Conservation (phyloP, 2,113 vertebrate genomes). For the Columbina picui region DNA sequence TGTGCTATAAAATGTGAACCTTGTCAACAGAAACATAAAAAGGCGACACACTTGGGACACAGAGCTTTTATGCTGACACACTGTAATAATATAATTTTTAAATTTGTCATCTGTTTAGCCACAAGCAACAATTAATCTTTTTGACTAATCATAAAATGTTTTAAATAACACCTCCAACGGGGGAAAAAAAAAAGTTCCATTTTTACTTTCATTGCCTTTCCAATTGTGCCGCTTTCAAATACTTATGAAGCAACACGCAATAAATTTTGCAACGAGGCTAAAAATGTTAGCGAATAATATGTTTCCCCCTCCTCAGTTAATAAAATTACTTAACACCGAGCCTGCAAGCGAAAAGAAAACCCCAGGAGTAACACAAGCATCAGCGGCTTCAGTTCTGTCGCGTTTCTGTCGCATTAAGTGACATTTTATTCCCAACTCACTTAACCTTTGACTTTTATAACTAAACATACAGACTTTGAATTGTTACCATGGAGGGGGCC, state of each 20-base stretch:
- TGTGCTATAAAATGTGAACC: conserved; percentile 80
- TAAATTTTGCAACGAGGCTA: conserved; percentile 72
- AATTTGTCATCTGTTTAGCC: conserved; percentile 83
- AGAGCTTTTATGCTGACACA: conserved; percentile 78
- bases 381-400: conserved; percentile 68
- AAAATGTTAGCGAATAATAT: conserved; percentile 74
- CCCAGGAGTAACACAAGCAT: conserved; percentile 65
- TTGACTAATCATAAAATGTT: conserved; percentile 66
- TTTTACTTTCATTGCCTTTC: conserved; percentile 60
- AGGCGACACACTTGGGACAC: conserved; percentile 78
- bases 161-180: conserved; percentile 70
- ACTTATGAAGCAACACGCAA: conserved; percentile 53
- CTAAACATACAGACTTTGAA: conserved; percentile 61
- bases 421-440: conserved; percentile 80
- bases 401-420: conserved; percentile 73
- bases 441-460: conserved; percentile 80
- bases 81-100: conserved; percentile 79
- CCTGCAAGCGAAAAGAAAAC: conserved; percentile 64
- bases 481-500: conserved; percentile 25
- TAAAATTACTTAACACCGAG: conserved; percentile 81
- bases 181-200: conserved; percentile 26
- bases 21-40: conserved; percentile 82
- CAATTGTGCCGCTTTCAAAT: not conserved
- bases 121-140: conserved; percentile 81
- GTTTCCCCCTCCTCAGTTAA: conserved; percentile 74